Evolutionary conservation across 2,888 invertebrate species (phyloP).

Genomic region (Eilema depressum): DNA sequence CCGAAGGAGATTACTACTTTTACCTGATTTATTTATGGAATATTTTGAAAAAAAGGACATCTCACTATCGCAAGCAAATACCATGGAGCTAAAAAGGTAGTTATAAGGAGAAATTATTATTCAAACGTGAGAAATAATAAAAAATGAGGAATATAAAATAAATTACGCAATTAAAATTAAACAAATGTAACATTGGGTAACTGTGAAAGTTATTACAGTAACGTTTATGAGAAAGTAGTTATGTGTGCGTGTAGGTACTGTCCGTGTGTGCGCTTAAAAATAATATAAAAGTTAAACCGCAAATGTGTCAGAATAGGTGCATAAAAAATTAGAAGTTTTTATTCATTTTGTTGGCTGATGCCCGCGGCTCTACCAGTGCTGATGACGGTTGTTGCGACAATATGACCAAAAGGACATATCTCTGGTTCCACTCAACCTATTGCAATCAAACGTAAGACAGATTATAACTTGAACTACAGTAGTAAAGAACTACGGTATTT

Average conservation of each 20-base stretch:
- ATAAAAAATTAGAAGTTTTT: neutral
- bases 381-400: too few species aligned
- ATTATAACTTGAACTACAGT: too few species aligned
- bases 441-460: too few species aligned
- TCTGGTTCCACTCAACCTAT: too few species aligned
- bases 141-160: neutral
- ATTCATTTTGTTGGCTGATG: too few species aligned
- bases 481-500: too few species aligned
- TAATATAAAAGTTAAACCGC: neutral
- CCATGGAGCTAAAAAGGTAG: neutral
- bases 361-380: too few species aligned
- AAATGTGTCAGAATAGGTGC: neutral
- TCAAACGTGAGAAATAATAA: constrained; percentile 1
- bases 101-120: constrained; percentile 2
- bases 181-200: constrained; percentile 6
- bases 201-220: constrained; percentile 2
- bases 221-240: neutral
- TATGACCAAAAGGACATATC: too few species aligned
- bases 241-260: neutral
- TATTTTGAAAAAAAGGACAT: too few species aligned
- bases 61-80: neutral
- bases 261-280: neutral
- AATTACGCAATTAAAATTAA: constrained; percentile 6
- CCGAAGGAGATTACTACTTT: too few species aligned
- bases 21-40: too few species aligned